Conservation (phyloP, 2,888 invertebrate species). For the Uloborus plumipes region DNA sequence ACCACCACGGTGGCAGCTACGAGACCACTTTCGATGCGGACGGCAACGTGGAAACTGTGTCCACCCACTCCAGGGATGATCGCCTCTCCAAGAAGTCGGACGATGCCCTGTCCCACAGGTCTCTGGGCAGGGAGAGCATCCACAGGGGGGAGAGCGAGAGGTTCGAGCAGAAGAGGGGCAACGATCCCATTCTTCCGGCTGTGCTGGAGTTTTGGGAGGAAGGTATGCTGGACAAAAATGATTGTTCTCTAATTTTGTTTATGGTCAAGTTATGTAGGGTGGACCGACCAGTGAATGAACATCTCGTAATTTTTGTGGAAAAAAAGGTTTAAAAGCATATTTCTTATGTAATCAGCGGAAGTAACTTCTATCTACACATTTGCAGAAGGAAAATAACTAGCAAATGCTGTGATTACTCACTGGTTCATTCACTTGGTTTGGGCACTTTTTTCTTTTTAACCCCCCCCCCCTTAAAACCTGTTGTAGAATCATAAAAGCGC, state of each 20-base stretch:
- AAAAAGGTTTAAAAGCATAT: too few relatives aligned
- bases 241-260: background rate
- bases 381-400: too few relatives aligned
- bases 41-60: slow-evolving; percentile 91
- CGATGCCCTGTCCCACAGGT: slow-evolving; percentile 65
- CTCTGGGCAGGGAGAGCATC: slow-evolving; percentile 57
- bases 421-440: too few relatives aligned
- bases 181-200: slow-evolving; percentile 92
- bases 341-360: too few relatives aligned
- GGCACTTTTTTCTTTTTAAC: too few relatives aligned
- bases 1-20: slow-evolving; percentile 65
- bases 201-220: slow-evolving; percentile 95
- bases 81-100: slow-evolving; percentile 77
- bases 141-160: slow-evolving; percentile 51
- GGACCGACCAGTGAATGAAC: too few relatives aligned
- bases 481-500: too few relatives aligned
- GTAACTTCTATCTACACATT: too few relatives aligned
- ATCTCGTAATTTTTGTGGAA: too few relatives aligned
- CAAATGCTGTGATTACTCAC: too few relatives aligned
- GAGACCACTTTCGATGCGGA: slow-evolving; percentile 87
- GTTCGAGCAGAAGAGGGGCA: slow-evolving; percentile 73
- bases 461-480: too few relatives aligned
- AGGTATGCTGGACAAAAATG: slow-evolving; percentile 70
- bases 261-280: too few relatives aligned
- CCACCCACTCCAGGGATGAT: slow-evolving; percentile 81